Evolutionary conservation across 2,888 invertebrate genomes (phyloP).

Genomic region (Eurois occulta): DNA sequence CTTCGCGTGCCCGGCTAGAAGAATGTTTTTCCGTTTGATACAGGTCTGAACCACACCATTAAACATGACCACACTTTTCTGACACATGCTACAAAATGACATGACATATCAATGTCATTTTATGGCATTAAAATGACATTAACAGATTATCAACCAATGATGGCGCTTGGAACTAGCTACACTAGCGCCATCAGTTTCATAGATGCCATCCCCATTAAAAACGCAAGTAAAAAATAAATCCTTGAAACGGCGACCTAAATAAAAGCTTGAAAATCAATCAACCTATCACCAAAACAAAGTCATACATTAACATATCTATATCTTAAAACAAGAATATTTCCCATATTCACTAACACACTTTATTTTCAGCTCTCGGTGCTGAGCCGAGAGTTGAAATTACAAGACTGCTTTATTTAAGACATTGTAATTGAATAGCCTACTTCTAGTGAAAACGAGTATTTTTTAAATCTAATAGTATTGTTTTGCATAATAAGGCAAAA

Average conservation of each 20-base stretch:
- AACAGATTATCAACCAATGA: neutral
- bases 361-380: neutral
- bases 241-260: slow-evolving; percentile 17
- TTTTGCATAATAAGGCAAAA: slow-evolving; percentile 44
- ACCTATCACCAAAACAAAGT: slow-evolving; percentile 17
- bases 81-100: neutral
- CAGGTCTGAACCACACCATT: neutral
- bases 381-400: neutral
- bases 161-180: neutral
- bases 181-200: neutral
- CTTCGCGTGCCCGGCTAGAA: too few relatives aligned
- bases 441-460: slow-evolving; percentile 8
- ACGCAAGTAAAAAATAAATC: neutral
- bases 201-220: slow-evolving; percentile 5
- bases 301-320: neutral
- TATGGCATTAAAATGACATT: too few relatives aligned
- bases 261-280: slow-evolving; percentile 14
- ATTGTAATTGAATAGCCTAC: neutral
- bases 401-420: neutral
- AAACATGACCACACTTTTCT: neutral
- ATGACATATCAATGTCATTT: neutral
- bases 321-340: slow-evolving; percentile 21
- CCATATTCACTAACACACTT: neutral
- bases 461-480: slow-evolving; percentile 5
- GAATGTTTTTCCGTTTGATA: too few relatives aligned